Base-by-base conservation (phyloP, 30 jellyfish, hydroid and myxozoan genomes). In the Catostylus mosaicus region DNA sequence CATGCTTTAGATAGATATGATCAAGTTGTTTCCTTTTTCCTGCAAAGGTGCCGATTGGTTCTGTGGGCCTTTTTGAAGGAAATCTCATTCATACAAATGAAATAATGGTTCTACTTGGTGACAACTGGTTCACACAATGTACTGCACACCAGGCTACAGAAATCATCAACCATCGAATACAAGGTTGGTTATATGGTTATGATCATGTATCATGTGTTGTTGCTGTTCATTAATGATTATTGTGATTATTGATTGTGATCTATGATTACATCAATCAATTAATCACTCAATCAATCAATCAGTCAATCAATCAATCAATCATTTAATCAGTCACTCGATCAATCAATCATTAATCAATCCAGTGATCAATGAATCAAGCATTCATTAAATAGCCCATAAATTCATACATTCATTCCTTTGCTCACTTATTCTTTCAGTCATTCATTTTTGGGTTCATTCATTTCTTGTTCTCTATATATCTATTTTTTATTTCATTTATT, bases 21-120 rank as follows among this genome's bases (percentile, higher is more conserved):
- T n/a, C n/a, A n/a, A n/a, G n/a, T n/a, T n/a, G n/a, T 43, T 43
- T 43, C 16, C 14, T 16, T 16, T 62, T 24, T 64, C 27, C 35
- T 29, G 31, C 76, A 12, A 35, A 92, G 98, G 96, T 92, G 8
- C 97, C 98, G 12, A 61, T 92, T 80, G 97, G 98, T 1, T 83
- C 93, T 30, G 93, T 92, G 31, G 98, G 91, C 36, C 35, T 92
- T 69, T 78, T 92, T 45, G 96, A 96, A 18, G 98, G 97, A 16
- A 68, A 86, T 12, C 68, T 92, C 34, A 77, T 92, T 29, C 98
- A 92, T 79, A 92, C 98, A 38, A 92, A 92, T 36, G 98, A 92
- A 77, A 82, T 92, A 48, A 92, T 56, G 84, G 97, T 92, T 31
- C 85, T 92, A 2, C 95, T 92, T 18, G 98, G 98, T 30, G 98